A percentile compares a stretch with the other conserved stretches of the same genome.
Conservation (phyloP, 2,113 vertebrate genomes). For the Oreochromis niloticus region DNA sequence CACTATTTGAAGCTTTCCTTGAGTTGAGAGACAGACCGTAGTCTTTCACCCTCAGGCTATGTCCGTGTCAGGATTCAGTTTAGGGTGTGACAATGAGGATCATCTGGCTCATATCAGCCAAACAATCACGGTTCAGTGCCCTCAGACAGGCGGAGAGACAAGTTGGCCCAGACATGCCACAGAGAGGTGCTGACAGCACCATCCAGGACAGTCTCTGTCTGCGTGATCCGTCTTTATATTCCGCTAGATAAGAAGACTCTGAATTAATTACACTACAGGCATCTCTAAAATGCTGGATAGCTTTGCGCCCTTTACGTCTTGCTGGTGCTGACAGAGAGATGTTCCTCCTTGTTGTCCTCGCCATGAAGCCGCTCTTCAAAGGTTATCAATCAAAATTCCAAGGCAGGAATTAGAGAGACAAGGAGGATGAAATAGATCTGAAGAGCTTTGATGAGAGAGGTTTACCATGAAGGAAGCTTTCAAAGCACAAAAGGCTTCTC, state of each 20-base stretch:
- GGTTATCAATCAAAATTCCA: constrained; percentile 51
- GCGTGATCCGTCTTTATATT: constrained; percentile 21
- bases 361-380: constrained; percentile 48
- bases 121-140: constrained; percentile 34
- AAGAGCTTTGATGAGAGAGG: constrained; percentile 52
- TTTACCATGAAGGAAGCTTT: constrained; percentile 55
- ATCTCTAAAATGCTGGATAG: constrained; percentile 18
- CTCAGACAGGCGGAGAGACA: constrained; percentile 24
- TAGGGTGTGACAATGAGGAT: constrained; percentile 54
- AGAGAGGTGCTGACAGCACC: constrained; percentile 20
- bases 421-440: constrained; percentile 50
- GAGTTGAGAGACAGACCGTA: constrained; percentile 41
- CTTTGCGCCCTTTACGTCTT: constrained; percentile 39
- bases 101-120: constrained; percentile 53
- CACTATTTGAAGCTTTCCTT: constrained; percentile 20
- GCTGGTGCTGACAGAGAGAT: constrained; percentile 41
- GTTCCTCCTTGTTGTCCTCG: constrained; percentile 39
- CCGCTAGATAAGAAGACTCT: constrained; percentile 36
- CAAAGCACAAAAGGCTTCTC: constrained; percentile 46
- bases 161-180: constrained; percentile 28
- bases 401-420: constrained; percentile 43
- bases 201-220: neutral
- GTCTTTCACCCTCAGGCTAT: constrained; percentile 24
- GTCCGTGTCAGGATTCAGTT: constrained; percentile 48
- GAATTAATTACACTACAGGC: constrained; percentile 61